Evolutionary conservation across 2,888 invertebrate genomes (phyloP).

Genomic region (Blastobasis adustella): DNA sequence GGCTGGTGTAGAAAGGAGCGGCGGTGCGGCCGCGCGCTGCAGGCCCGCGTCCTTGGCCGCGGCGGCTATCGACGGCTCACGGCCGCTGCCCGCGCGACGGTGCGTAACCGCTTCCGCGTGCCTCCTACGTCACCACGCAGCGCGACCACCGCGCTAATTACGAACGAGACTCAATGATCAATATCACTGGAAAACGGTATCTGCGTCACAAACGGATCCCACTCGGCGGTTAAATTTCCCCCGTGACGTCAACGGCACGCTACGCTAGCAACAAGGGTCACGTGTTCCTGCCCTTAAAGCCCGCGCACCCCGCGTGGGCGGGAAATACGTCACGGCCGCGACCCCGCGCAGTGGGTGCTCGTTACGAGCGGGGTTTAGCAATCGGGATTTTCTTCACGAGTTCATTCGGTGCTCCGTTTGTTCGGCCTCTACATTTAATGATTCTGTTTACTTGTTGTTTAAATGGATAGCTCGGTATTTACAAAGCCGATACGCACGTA

Average conservation of each 20-base stretch:
- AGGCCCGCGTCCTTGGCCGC: conserved; percentile 54
- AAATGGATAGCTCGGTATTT: conserved; percentile 20
- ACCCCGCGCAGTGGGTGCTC: conserved; percentile 23
- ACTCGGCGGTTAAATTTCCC: conserved; percentile 25
- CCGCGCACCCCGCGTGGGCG: conserved; percentile 29
- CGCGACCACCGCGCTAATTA: conserved; percentile 7
- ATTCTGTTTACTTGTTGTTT: not conserved
- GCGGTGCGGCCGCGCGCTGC: conserved; percentile 24
- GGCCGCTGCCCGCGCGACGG: conserved; percentile 30
- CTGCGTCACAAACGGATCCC: conserved; percentile 28
- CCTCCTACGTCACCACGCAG: conserved; percentile 11
- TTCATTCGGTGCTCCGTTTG: too few relatives aligned
- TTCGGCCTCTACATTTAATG: too few relatives aligned
- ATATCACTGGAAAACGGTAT: conserved; percentile 23
- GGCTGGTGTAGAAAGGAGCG: too few relatives aligned
- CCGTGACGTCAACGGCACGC: conserved; percentile 47
- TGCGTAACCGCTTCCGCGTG: conserved; percentile 60
- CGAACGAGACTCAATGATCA: conserved; percentile 19
- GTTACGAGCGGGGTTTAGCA: conserved; percentile 1
- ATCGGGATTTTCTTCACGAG: conserved; percentile 6
- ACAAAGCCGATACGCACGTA: conserved; percentile 11
- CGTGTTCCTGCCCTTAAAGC: conserved; percentile 28
- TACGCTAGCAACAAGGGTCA: conserved; percentile 27
- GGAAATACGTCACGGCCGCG: conserved; percentile 31
- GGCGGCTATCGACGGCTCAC: conserved; percentile 9